Conservation (phyloP, 2,888 invertebrate genomes). For the Micropterix aruncella region DNA sequence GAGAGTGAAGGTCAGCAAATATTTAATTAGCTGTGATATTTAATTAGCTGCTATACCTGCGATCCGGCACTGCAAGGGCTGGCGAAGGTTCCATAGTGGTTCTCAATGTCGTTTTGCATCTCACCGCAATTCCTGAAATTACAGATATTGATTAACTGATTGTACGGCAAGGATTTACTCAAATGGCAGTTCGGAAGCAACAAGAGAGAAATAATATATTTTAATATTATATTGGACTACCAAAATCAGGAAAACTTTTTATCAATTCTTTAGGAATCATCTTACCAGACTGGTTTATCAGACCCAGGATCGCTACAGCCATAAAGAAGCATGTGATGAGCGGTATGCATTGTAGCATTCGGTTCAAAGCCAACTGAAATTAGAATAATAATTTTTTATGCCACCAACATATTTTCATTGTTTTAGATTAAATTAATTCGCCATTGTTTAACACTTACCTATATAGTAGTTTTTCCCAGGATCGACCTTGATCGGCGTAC, state of each 20-base stretch:
- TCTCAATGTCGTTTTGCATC: constrained; percentile 49
- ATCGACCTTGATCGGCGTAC: constrained; percentile 79
- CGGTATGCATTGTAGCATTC: constrained; percentile 78
- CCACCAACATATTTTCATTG: too few species aligned
- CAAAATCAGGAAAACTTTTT: constrained; percentile 5
- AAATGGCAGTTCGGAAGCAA: constrained; percentile 1
- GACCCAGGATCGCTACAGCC: constrained; percentile 75
- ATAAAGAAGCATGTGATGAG: constrained; percentile 88
- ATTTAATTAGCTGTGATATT: too few species aligned
- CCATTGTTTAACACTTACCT: constrained; percentile 36
- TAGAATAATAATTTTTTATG: too few species aligned
- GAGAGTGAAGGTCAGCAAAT: too few species aligned
- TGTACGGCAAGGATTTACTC: not conserved
- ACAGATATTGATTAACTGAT: not conserved
- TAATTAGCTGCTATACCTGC: constrained; percentile 47
- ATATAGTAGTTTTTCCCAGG: constrained; percentile 65
- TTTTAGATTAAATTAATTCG: too few species aligned
- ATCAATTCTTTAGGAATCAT: too few species aligned
- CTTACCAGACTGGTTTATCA: constrained; percentile 58
- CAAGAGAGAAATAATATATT: constrained; percentile 9
- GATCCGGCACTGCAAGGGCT: constrained; percentile 66
- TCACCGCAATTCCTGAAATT: constrained; percentile 79
- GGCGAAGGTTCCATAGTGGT: constrained; percentile 34
- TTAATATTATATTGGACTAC: not conserved
- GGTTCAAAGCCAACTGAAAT: constrained; percentile 82